These are phyloP conservation scores for Rhinoraja longicauda DNA, from an alignment of 2,797 vertebrate species.

Conservation along the genomic window DNA sequence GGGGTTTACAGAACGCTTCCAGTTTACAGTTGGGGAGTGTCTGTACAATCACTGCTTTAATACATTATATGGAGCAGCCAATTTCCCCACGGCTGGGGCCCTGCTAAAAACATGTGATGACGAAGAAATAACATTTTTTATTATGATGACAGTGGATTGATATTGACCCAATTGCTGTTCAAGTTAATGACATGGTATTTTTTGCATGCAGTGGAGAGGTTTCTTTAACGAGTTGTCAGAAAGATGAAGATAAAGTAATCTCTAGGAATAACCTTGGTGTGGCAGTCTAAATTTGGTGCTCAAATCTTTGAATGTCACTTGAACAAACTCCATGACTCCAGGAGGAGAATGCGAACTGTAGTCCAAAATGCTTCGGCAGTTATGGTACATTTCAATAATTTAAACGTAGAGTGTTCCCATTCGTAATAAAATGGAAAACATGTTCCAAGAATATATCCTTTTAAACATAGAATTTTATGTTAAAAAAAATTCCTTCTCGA, in stretches of 20 bases:
- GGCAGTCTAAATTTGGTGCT: not conserved
- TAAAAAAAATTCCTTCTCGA: not conserved
- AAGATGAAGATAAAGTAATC: not conserved
- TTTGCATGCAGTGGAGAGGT: too few relatives aligned
- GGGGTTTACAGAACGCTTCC: too few relatives aligned
- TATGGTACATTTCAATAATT: not conserved
- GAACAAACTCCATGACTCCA: not conserved
- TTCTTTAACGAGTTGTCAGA: not conserved
- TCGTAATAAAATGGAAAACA: not conserved
- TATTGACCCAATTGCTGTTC: not conserved
- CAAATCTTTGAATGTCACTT: too few relatives aligned
- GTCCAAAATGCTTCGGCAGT: not conserved
- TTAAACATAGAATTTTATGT: not conserved
- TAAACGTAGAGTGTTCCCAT: not conserved
- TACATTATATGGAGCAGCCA: not conserved
- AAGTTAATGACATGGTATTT: not conserved
- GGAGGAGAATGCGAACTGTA: not conserved
- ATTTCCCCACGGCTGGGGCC: not conserved
- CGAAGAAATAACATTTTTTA: not conserved
- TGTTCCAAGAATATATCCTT: not conserved
- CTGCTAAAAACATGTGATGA: not conserved
- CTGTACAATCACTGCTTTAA: not conserved
- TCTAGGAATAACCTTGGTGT: not conserved
- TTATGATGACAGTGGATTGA: not conserved
- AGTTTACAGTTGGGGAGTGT: too few relatives aligned